phyloP scores from a whole-genome alignment of 2,797 vertebrate genomes.

The Betta splendens region DNA sequence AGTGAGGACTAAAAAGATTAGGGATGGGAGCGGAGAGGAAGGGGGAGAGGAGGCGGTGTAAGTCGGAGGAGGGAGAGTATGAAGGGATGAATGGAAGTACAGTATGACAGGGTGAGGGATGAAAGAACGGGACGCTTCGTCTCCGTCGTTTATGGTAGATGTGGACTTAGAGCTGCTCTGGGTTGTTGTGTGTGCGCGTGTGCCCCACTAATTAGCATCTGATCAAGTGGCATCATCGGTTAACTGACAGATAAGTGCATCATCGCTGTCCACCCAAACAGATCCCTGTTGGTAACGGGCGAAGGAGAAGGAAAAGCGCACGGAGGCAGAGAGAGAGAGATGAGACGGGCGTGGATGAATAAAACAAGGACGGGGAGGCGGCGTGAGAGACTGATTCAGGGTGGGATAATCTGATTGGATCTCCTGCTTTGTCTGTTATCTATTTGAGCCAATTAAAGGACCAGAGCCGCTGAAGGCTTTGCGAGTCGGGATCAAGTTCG shows the following conservation, averaged over 20 bases:
- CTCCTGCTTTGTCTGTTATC: conserved; percentile 35
- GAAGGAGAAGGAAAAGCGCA: conserved; percentile 24
- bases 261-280: conserved; percentile 42
- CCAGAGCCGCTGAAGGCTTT: conserved; percentile 9
- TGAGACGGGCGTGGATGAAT: conserved; percentile 1
- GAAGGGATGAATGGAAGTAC: conserved; percentile 15
- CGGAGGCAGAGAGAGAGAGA: conserved; percentile 9
- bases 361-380: conserved; percentile 26
- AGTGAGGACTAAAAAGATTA: conserved; percentile 71
- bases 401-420: conserved; percentile 49
- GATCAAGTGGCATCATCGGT: conserved; percentile 64
- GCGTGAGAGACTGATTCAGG: conserved; percentile 28
- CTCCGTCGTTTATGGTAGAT: too few relatives aligned
- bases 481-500: neutral
- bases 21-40: conserved; percentile 28
- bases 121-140: neutral
- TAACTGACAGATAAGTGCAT: conserved; percentile 59
- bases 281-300: conserved; percentile 16
- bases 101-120: conserved; percentile 15
- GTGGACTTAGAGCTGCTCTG: conserved; percentile 12
- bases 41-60: neutral
- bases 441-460: conserved; percentile 39
- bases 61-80: neutral
- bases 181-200: neutral
- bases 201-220: conserved; percentile 37